Base-by-base conservation (phyloP, 1,140 invertebrate genomes). In the Aphis gossypii region DNA sequence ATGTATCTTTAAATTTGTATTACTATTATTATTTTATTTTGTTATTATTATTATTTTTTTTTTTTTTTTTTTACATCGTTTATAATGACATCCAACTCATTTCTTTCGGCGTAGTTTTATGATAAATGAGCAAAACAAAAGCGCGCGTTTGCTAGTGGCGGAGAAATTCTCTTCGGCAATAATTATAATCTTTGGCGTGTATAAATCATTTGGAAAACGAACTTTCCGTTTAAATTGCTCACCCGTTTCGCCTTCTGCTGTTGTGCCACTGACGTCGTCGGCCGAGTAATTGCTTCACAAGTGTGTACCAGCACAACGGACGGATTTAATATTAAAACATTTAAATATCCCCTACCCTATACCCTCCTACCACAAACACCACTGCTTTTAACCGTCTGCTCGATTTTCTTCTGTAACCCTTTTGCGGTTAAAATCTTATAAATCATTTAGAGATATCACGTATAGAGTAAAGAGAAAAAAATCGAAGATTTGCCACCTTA, bases 181-280 rank as follows among this genome's bases (percentile, higher is more conserved):
- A 90, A 90, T 90, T 90, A 90, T 90, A 60, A 90, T 90, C 89
- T 60, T 60, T 60, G 89, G 89, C 89, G 89, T 56, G 89, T 90
- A 90, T 90, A 90, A 90, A 90, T 90, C 89, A 90, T 90, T 68
- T 30, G 54, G 89, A 90, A 90, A 90, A 90, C 89, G 89, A 90
- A 90, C 89, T 90, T 90, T 90, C 89, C 89, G 89, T 90, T 90
- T 90, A 90, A 90, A 90, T 90, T 90, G 88, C 88, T 56, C 35
- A 56, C 54, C 51, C 51, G 88, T 23, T 90, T 90, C 89, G 54
- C 54, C 89, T 90, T 60, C 54, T 90, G 89, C 48, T 56, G 87
- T 56, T 89, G 23, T 44, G 87, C 89, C 54, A 38, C 11, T 51
- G 87, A 41, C 54, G 54, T 25, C 88, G 51, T 56, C 48, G 51